Base-by-base conservation (phyloP, 2,888 invertebrate genomes). In the Pristionchus fissidentatus region DNA sequence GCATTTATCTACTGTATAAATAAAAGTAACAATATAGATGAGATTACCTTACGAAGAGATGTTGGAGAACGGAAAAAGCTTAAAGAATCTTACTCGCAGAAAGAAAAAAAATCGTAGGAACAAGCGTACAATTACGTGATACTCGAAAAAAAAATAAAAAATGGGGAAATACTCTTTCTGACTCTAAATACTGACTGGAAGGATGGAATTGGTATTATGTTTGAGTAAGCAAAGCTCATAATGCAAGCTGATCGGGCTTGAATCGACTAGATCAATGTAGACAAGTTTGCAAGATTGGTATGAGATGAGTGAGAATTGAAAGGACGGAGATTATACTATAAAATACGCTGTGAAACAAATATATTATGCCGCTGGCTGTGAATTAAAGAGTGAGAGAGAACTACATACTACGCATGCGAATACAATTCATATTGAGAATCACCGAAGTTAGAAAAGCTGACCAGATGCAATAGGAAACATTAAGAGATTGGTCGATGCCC, bases 41-140 rank as follows among this genome's bases (percentile, higher is more conserved):
- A 26, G 26, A 75, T 32, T 49, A 75, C 41, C n/a, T 22, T 29
- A 70, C 35, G 70, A 49, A 32, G n/a, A n/a, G n/a, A n/a, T n/a
- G n/a, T n/a, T n/a, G n/a, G n/a, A n/a, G n/a, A n/a, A n/a, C n/a
- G n/a, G n/a, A 75, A 49, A 41, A 46, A 75, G 46, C 49, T 75
- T 75, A 29, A 38, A 70, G 75, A 75, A 32, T 49, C 49, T 46
- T 52, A 75, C 49, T 75, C 46, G 46, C 49, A 75, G 49, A 75
- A 75, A 26, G 8, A 46, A 73, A 35, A 49, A 29, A 75, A 70
- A 70, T 66, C 10, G 70, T 43, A 15, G 41, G 70, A 70, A 10
- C 38, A 70, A 70, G 70, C 70, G 70, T 70, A 70, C 70, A 41
- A 41, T 70, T 70, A 70, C 70, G 43, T 70, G 70, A 70, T 70